Conservation (phyloP, 2,113 vertebrate genomes). For the Natator depressus region DNA sequence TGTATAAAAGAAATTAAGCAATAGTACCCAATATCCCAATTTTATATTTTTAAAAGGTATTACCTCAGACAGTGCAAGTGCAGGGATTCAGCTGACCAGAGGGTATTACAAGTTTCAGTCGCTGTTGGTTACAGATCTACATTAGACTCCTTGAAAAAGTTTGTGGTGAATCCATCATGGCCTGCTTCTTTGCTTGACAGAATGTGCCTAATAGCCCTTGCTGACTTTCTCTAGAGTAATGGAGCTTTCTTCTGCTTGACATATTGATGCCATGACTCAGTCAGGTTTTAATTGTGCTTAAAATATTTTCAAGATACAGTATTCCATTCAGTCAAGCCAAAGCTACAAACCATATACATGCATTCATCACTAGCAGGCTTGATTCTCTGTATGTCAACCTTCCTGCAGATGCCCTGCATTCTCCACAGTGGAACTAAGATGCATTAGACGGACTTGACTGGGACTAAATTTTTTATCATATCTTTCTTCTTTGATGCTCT, state of each 20-base stretch:
- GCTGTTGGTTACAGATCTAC: neutral
- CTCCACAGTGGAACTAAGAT: neutral
- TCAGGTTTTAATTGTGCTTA: slow-evolving; percentile 24
- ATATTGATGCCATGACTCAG: slow-evolving; percentile 7
- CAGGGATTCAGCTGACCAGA: neutral
- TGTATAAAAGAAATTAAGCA: neutral
- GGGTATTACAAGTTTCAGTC: neutral
- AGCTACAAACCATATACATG: neutral
- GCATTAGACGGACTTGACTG: neutral
- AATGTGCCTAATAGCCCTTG: neutral
- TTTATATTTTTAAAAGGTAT: neutral
- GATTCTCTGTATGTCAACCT: slow-evolving; percentile 6
- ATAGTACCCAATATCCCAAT: neutral
- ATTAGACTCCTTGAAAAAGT: neutral
- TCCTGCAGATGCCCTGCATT: neutral
- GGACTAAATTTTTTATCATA: neutral
- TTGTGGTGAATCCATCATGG: neutral
- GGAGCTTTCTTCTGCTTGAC: neutral
- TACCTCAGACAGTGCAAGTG: neutral
- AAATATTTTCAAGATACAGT: neutral
- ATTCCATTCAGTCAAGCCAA: neutral
- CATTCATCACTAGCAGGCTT: neutral
- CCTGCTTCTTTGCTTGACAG: neutral
- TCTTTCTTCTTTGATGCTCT: neutral
- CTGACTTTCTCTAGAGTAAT: neutral